Percentiles rank a stretch among this genome's conserved stretches.
Conservation (phyloP, 2,113 vertebrate genomes). For the Scolopax mira region DNA sequence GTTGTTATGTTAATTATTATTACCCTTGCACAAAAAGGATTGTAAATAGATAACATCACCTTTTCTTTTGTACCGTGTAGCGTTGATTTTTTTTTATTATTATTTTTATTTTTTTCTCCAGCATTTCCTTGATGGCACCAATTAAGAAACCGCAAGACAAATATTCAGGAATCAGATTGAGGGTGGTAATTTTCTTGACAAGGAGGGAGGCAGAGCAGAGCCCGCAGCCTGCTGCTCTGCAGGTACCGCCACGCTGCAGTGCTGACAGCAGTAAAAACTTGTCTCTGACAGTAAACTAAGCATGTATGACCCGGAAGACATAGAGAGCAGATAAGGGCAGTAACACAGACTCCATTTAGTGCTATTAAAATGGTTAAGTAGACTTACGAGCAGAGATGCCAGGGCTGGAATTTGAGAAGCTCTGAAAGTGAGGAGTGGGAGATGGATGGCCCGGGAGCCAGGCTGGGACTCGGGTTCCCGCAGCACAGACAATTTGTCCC, state of each 20-base stretch:
- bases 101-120: neutral
- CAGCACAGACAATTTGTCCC: neutral
- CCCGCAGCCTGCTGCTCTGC: constrained; percentile 65
- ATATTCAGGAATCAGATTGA: constrained; percentile 41
- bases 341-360: constrained; percentile 60
- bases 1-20: constrained; percentile 22
- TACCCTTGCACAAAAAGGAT: constrained; percentile 1
- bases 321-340: constrained; percentile 62
- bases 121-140: constrained; percentile 46
- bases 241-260: constrained; percentile 62
- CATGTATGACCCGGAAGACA: constrained; percentile 66
- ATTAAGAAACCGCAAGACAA: constrained; percentile 55
- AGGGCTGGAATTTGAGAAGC: constrained; percentile 45
- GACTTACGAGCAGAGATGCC: constrained; percentile 52
- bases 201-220: constrained; percentile 27
- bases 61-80: neutral
- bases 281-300: constrained; percentile 68
- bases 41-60: constrained; percentile 34
- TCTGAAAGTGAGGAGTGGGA: constrained; percentile 43
- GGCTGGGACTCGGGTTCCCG: neutral
- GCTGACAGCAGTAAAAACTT: constrained; percentile 69
- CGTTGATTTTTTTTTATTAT: neutral
- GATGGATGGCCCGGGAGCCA: neutral
- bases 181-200: constrained; percentile 58
- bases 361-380: constrained; percentile 60